Base-by-base conservation (phyloP, 1,140 invertebrate species). In the Bombus sylvicola region DNA sequence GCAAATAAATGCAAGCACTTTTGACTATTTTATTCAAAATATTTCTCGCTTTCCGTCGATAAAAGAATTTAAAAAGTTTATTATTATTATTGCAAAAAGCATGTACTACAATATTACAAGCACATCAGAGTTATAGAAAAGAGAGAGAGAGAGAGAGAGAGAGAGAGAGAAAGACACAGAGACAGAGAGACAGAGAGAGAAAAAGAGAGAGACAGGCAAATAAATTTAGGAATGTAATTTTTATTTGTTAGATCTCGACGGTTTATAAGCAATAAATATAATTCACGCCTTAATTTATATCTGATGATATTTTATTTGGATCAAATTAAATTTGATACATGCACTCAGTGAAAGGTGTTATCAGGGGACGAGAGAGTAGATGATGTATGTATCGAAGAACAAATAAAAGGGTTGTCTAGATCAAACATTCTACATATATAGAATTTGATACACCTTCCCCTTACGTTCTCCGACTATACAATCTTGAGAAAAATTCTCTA, bases 361-460 rank as follows among this genome's bases (percentile, higher is more conserved):
- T 79, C 89, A 90, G 81, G 71, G 84, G 85, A 90, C 81, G 86
- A 80, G 87, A 82, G 68, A 90, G 68, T 80, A 90, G 75, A 88
- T 82, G 75, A 90, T 71, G 88, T 80, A 79, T 64, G 64, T 64
- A 71, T 89, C 81, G 88, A 89, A 82, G 87, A 90, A 84, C 83
- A 88, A 78, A 81, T 88, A 41, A 78, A 90, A 88, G 76, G 88
- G 87, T 69, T 71, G 77, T 86, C 85, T 90, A 83, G 83, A 90
- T 78, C 68, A 81, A 88, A 88, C 53, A 88, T 90, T 87, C 88
- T 90, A 83, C 53, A 66, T 87, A 39, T 76, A 90, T 88, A 90
- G 86, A 90, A 89, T 66, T 82, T 81, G 80, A 81, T 81, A 69
- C 78, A 80, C 68, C 37, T 81, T 71, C 41, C 83, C 62, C 47